Evolutionary conservation across 2,797 vertebrate genomes (phyloP).

Genomic region (Propithecus deckenii): DNA sequence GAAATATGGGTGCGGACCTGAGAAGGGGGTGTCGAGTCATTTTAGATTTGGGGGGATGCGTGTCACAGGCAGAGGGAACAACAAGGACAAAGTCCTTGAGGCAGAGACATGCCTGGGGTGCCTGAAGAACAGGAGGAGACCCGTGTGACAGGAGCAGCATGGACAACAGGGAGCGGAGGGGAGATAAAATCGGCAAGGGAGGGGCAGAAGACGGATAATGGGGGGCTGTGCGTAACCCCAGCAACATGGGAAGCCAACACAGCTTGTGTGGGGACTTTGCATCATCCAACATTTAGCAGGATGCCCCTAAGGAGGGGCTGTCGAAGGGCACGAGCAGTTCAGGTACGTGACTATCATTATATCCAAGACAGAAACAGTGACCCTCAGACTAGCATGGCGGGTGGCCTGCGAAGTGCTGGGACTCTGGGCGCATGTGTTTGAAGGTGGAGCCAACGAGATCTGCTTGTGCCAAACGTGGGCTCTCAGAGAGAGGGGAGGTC

Average conservation of each 20-base stretch:
- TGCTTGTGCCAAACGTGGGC: accelerated
- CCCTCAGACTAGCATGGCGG: accelerated
- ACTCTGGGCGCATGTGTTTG: accelerated
- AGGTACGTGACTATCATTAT: too few species aligned
- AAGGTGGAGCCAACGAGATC: not conserved
- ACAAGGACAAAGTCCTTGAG: not conserved
- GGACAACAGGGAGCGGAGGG: too few species aligned
- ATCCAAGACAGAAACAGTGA: not conserved
- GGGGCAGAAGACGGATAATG: accelerated
- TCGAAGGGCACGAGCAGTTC: not conserved
- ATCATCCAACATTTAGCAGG: not conserved
- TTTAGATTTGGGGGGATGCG: not conserved
- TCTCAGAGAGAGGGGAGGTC: too few species aligned
- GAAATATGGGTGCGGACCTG: not conserved
- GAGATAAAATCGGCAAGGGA: too few species aligned
- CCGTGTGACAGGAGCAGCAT: not conserved
- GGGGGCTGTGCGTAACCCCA: accelerated
- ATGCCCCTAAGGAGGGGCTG: too few species aligned
- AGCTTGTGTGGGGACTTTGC: too few species aligned
- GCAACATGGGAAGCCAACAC: not conserved
- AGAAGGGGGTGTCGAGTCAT: not conserved
- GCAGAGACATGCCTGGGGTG: not conserved
- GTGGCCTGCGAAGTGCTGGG: accelerated
- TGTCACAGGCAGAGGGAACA: not conserved
- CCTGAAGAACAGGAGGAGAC: not conserved